A percentile compares a stretch with the other conserved stretches of the same genome.
Conservation (phyloP, 1,140 invertebrate genomes). For the Atta cephalotes region DNA sequence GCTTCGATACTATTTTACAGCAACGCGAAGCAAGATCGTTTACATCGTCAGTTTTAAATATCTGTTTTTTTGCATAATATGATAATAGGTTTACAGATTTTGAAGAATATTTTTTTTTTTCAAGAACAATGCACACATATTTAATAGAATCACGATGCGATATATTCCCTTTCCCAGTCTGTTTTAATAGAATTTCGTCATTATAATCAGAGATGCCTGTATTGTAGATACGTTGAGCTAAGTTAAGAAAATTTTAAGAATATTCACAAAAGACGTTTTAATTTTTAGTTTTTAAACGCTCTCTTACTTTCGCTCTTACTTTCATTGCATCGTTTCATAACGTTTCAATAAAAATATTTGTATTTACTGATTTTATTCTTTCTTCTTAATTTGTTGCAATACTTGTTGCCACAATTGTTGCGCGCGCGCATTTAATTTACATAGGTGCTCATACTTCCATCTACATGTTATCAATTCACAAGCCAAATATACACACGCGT, state of each 20-base stretch:
- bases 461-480: constrained; percentile 55
- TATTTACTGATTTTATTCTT: constrained; percentile 4
- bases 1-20: constrained; percentile 9
- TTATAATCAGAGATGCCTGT: constrained; percentile 35
- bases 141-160: constrained; percentile 27
- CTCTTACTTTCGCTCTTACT: constrained; percentile 48
- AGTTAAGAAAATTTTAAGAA: constrained; percentile 22
- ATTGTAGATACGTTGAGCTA: constrained; percentile 41
- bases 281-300: constrained; percentile 45
- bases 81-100: background rate
- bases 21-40: background rate
- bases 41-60: constrained; percentile 27
- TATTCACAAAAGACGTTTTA: constrained; percentile 42
- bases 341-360: constrained; percentile 20
- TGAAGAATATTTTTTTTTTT: constrained; percentile 12
- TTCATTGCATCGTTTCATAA: constrained; percentile 29
- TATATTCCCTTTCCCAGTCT: background rate
- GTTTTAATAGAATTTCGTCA: constrained; percentile 38
- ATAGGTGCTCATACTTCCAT: constrained; percentile 54
- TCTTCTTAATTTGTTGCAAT: constrained; percentile 8
- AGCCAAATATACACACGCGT: constrained; percentile 60
- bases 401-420: constrained; percentile 30
- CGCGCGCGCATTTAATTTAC: constrained; percentile 17
- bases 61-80: constrained; percentile 24
- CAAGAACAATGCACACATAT: constrained; percentile 21